These are phyloP conservation scores for Zaprionus capensis DNA, from an alignment of 1,140 invertebrate species.

Conservation along the genomic window DNA sequence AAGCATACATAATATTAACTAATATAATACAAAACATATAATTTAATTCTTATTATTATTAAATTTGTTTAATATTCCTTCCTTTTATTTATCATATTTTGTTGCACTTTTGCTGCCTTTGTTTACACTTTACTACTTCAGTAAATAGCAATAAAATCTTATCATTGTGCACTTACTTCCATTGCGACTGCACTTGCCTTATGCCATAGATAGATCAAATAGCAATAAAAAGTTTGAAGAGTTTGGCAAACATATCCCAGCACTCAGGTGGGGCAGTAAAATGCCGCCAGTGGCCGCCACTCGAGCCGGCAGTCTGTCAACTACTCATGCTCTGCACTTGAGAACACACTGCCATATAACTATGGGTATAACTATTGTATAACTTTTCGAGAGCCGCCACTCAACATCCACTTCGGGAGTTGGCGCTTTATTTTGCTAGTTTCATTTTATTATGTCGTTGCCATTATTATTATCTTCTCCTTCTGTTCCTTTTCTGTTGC, in stretches of 20 bases:
- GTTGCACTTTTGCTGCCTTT: not conserved
- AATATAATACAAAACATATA: not conserved
- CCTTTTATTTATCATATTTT: not conserved
- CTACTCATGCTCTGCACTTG: constrained; percentile 4
- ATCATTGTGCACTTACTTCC: not conserved
- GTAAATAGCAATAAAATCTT: not conserved
- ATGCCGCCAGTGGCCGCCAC: not conserved
- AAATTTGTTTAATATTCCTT: not conserved
- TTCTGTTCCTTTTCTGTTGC: constrained; percentile 1
- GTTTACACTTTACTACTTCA: not conserved
- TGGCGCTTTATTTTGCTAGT: constrained; percentile 35
- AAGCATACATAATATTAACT: too few relatives aligned
- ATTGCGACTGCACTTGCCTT: not conserved
- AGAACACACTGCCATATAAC: constrained; percentile 34
- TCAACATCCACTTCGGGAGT: constrained; percentile 34
- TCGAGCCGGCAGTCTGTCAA: not conserved
- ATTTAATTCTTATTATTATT: too few relatives aligned
- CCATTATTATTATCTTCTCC: constrained; percentile 18
- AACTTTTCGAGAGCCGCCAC: constrained; percentile 35
- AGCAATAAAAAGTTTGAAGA: constrained; percentile 26
- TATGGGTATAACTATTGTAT: constrained; percentile 31
- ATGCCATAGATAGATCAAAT: not conserved
- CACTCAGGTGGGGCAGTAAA: constrained; percentile 38
- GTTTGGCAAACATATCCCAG: constrained; percentile 34
- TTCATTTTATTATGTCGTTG: constrained; percentile 42